phyloP scores from a whole-genome alignment of 2,888 invertebrate species.

The Galerucella nymphaeae region DNA sequence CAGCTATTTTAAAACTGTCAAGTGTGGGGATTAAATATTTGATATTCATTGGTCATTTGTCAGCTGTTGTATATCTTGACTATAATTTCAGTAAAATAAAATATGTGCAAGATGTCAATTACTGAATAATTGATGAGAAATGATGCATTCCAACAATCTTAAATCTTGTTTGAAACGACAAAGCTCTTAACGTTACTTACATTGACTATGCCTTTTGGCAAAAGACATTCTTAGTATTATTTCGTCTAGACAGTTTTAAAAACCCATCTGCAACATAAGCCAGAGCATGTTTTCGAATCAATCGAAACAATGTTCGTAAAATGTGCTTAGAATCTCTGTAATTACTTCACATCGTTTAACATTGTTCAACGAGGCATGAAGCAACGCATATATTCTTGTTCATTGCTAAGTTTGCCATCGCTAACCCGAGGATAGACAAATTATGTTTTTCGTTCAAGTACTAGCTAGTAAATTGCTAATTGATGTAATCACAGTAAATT shows the following conservation, averaged over 20 bases:
- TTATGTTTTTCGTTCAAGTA: neutral
- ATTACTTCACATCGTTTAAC: constrained; percentile 5
- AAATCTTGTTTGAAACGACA: neutral
- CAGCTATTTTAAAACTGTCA: too few relatives aligned
- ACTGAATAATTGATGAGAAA: too few relatives aligned
- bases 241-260: constrained; percentile 11
- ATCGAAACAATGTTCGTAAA: neutral
- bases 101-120: too few relatives aligned
- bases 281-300: constrained; percentile 3
- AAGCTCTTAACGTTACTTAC: neutral
- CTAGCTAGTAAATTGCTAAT: neutral
- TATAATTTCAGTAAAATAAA: too few relatives aligned
- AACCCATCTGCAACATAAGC: neutral
- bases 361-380: constrained; percentile 11
- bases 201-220: neutral
- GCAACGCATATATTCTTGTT: neutral
- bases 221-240: neutral
- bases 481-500: too few relatives aligned
- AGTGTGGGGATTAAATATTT: too few relatives aligned
- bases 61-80: too few relatives aligned
- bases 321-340: neutral
- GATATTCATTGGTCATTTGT: too few relatives aligned
- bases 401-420: neutral
- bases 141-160: neutral
- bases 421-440: neutral